Evolutionary conservation across 2,888 invertebrate genomes (phyloP), one percentile per base, ranked within the genome.

Genomic region (Xestia c-nigrum): DNA sequence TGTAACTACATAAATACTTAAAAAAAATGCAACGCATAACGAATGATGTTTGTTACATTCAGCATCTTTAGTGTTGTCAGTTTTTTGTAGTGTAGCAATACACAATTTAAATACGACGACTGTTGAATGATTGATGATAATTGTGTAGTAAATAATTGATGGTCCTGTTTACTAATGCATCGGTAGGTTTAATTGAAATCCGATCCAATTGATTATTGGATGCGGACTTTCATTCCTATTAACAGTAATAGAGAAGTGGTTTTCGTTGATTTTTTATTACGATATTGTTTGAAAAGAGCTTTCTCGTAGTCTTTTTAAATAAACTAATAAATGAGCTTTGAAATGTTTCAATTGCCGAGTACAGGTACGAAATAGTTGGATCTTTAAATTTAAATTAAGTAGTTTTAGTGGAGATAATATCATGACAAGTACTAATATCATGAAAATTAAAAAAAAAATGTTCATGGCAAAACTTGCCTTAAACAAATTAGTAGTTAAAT

Each of bases 121-220:
- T 4, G 7, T 31, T 52, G 21, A 46, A 46, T 65, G 66, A 24
- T 57, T 50, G 16, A 63, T 80, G 52, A n/a, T 61, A 52, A 9
- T 46, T 16, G 38, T 19, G 73, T 9, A 4, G 40, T 61, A 5
- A 46, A 76, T 80, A 71, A 61, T 80, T 72, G 38, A 72, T 52
- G 4, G 38, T 16, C 10, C 31, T 43, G n/a, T 1, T 76, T 21
- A 67, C 16, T 55, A 31, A 80, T 9, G 50, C 40, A 80, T 59
- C n/a, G 19, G 21, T 80, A 12, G 38, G 31, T 38, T 21, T 50
- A 21, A 50, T 59, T 72, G n/a, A 59, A 72, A 50, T 72, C 40
- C 31, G 19, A 69, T n/a, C 1, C 3, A 38, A 55, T 57, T 59
- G 19, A 76, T 50, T 71, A 59, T 50, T 50, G 40, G 7, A 19